phyloP scores from a whole-genome alignment of 2,113 vertebrate species.

The Cynoglossus semilaevis region DNA sequence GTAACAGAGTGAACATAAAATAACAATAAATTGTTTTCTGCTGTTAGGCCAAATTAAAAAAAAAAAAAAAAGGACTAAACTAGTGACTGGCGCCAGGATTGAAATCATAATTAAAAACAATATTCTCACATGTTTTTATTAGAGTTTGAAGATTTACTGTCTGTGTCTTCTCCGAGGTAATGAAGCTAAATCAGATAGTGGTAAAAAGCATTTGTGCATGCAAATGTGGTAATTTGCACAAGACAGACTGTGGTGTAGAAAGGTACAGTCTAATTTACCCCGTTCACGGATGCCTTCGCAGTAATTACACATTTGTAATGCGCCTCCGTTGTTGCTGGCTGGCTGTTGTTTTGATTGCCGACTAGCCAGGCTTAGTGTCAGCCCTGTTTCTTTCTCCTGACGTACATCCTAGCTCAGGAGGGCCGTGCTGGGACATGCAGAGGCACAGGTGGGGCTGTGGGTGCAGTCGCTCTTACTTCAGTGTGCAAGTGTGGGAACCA shows the following conservation, averaged over 20 bases:
- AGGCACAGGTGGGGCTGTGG: conserved; percentile 73
- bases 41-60: no score
- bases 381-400: conserved; percentile 58
- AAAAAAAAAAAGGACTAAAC: no score
- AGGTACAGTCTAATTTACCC: conserved; percentile 52
- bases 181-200: neutral
- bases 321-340: conserved; percentile 48
- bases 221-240: conserved; percentile 1
- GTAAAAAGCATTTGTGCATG: neutral
- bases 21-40: no score
- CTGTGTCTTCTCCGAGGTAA: neutral
- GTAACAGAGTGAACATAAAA: no score
- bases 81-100: no score
- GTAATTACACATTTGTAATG: conserved; percentile 68
- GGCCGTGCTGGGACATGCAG: conserved; percentile 73
- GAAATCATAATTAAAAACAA: neutral
- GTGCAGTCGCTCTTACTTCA: conserved; percentile 73
- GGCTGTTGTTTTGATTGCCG: conserved; percentile 63
- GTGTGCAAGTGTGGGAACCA: conserved; percentile 78
- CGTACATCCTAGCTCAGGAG: conserved; percentile 57
- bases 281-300: conserved; percentile 45
- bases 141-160: neutral
- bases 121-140: neutral
- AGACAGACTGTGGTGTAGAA: conserved; percentile 2
- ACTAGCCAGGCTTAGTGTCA: conserved; percentile 53